A percentile compares a stretch with the other conserved stretches of the same genome.
phyloP scores from a whole-genome alignment of 2,888 invertebrate species.

The Nymphalis urticae region DNA sequence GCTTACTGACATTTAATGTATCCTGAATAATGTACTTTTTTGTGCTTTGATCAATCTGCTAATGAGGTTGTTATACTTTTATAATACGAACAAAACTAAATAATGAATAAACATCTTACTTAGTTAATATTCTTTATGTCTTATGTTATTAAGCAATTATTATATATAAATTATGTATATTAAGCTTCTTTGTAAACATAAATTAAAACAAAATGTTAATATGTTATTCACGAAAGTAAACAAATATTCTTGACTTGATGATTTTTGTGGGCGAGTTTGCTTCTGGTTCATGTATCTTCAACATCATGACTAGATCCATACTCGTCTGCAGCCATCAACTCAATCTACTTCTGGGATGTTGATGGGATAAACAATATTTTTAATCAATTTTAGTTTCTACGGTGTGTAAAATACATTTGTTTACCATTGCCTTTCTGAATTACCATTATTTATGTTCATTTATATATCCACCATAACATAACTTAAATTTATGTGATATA shows the following conservation, averaged over 20 bases:
- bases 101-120: background rate
- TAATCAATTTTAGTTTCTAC: background rate
- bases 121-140: background rate
- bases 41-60: no score
- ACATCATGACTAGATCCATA: constrained; percentile 93
- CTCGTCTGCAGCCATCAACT: constrained; percentile 89
- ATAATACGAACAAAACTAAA: background rate
- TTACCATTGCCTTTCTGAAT: background rate
- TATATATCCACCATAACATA: background rate
- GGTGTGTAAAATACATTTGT: background rate
- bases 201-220: no score
- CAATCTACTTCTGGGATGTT: constrained; percentile 48
- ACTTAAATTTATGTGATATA: no score
- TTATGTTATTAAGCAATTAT: no score
- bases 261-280: constrained; percentile 90
- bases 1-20: no score
- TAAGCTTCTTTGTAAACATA: no score
- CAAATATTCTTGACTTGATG: constrained; percentile 68
- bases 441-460: background rate
- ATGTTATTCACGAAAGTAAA: no score
- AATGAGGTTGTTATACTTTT: no score
- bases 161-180: background rate
- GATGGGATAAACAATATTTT: background rate
- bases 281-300: constrained; percentile 86
- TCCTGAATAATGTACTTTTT: no score